Evolutionary conservation across 1,140 invertebrate genomes (phyloP).

Genomic region (Kradibia gibbosae): DNA sequence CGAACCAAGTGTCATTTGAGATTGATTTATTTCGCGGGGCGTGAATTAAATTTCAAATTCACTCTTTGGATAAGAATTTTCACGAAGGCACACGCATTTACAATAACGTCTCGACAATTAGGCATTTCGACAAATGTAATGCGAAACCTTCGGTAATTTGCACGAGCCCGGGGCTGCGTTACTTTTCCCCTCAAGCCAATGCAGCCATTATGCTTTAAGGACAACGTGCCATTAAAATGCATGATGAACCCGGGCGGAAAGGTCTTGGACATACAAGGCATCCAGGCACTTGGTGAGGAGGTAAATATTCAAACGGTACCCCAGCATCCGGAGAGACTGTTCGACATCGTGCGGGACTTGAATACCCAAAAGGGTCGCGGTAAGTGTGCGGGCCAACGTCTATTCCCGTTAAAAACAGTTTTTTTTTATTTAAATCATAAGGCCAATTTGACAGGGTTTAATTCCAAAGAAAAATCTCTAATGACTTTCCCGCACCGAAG

Average conservation of each 20-base stretch:
- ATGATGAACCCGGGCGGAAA: conserved; percentile 86
- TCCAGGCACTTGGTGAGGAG: conserved; percentile 78
- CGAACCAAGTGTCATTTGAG: too few species aligned
- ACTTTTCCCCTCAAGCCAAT: background rate
- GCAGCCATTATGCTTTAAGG: conserved; percentile 56
- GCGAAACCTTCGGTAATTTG: too few species aligned
- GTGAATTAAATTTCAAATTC: too few species aligned
- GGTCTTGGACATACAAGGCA: conserved; percentile 80
- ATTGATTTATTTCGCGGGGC: too few species aligned
- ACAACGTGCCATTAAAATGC: conserved; percentile 81
- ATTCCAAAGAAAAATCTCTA: background rate
- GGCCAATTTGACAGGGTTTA: background rate
- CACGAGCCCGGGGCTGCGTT: too few species aligned
- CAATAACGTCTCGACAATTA: too few species aligned
- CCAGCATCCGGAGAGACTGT: conserved; percentile 73
- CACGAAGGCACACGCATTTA: too few species aligned
- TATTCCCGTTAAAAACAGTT: too few species aligned
- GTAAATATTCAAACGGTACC: conserved; percentile 77
- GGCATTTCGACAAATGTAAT: too few species aligned
- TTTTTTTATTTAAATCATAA: too few species aligned
- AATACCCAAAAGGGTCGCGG: conserved; percentile 85
- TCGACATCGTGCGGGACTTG: conserved; percentile 82
- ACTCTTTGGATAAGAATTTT: too few species aligned
- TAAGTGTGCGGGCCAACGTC: conserved; percentile 57
- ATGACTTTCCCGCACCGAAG: background rate